Evolutionary conservation across 2,888 invertebrate species (phyloP), one percentile per base, ranked within the genome.

Genomic region (Spicauda simplicius): DNA sequence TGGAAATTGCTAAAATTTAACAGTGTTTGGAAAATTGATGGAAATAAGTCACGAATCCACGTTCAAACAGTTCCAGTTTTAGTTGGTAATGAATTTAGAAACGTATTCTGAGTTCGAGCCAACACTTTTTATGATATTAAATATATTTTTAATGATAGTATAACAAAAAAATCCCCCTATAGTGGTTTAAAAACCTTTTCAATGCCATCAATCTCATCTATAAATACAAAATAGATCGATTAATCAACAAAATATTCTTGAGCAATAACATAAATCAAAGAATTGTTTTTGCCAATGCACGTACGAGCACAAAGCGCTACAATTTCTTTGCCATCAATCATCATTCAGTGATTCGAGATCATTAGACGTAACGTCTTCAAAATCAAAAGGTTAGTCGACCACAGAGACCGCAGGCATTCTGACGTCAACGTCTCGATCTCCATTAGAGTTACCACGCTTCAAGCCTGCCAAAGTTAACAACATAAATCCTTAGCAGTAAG

Each of bases 401-500:
- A 52, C 37, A 41, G 61, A 20, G 18, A 33, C 52, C 37, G 19
- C 5, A 45, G 45, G n/a, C 45, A 5, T 3, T n/a, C 4, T 33
- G 54, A 60, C 65, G 65, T 65, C 65, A 54, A 14, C 20, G n/a
- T 37, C 37, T 37, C 6, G 45, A 7, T 30, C 19, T 53, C 58
- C 58, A 70, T 65, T 61, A 62, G 64, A 70, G 55, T 53, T 48
- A 65, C 72, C 68, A 30, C 64, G 41, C 45, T 45, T 45, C 55
- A 37, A 66, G 71, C 74, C 70, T 72, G 80, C 80, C 80, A 82
- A 81, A 78, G 80, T 76, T 79, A 80, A 79, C 79, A 74, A 70
- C 77, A 79, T 84, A 81, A 84, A 84, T 85, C 80, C 77, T 76
- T 78, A 76, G 77, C 75, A 77, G 81, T 78, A 81, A 83, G 81